A percentile compares a stretch with the other conserved stretches of the same genome.
Evolutionary conservation across 2,888 invertebrate genomes (phyloP).

Genomic region (Tetramorium bicarinatum): DNA sequence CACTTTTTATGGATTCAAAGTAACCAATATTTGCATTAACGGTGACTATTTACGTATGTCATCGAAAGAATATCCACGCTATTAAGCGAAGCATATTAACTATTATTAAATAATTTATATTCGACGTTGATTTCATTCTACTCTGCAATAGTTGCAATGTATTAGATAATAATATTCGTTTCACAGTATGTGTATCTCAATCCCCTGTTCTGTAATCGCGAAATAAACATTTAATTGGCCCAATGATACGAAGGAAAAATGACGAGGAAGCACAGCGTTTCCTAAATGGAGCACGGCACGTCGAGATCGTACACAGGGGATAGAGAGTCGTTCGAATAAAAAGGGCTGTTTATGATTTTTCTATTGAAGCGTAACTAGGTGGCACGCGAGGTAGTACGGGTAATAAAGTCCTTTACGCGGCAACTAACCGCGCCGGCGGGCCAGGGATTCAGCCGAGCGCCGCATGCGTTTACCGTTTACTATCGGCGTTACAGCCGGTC

Average conservation of each 20-base stretch:
- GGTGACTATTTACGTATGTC: background rate
- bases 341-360: slow-evolving; percentile 82
- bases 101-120: slow-evolving; percentile 9
- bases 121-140: background rate
- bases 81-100: background rate
- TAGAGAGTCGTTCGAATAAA: slow-evolving; percentile 57
- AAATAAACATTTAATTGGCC: slow-evolving; percentile 10
- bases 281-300: slow-evolving; percentile 13
- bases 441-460: slow-evolving; percentile 61
- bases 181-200: background rate
- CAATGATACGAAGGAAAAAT: background rate
- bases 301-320: slow-evolving; percentile 36
- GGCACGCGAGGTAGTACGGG: slow-evolving; percentile 80
- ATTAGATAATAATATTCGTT: background rate
- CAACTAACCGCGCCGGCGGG: slow-evolving; percentile 79
- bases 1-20: background rate
- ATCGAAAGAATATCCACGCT: background rate
- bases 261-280: background rate
- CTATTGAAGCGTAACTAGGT: slow-evolving; percentile 84
- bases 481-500: slow-evolving; percentile 83
- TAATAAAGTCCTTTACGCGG: slow-evolving; percentile 85
- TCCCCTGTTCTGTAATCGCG: background rate
- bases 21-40: background rate
- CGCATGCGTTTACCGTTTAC: slow-evolving; percentile 83
- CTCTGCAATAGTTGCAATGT: background rate